These are phyloP conservation scores for Axea sp. DNA, from an alignment of 2,888 invertebrate genomes.

Conservation along the genomic window DNA sequence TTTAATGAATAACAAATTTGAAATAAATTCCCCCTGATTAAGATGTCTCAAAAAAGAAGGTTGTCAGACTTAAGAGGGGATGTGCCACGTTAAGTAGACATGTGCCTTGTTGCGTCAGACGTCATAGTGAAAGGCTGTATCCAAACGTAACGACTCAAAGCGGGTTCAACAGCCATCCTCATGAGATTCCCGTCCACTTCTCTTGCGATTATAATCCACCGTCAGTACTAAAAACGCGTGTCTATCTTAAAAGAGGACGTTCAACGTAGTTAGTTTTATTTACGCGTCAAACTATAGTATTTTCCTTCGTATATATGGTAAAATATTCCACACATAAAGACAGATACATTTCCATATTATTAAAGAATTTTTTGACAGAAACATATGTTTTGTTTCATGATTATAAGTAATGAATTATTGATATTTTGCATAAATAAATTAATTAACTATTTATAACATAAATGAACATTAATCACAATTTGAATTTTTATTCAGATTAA, in stretches of 20 bases:
- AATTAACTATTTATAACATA: too few relatives aligned
- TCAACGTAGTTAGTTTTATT: constrained; percentile 43
- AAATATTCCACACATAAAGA: too few relatives aligned
- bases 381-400: too few relatives aligned
- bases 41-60: constrained; percentile 1
- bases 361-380: too few relatives aligned
- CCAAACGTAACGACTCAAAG: constrained; percentile 31
- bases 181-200: constrained; percentile 37
- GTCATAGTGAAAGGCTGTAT: constrained; percentile 29
- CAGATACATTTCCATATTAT: too few relatives aligned
- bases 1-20: too few relatives aligned
- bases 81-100: constrained; percentile 35
- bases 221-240: constrained; percentile 23
- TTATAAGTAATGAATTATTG: too few relatives aligned
- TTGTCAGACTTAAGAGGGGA: constrained; percentile 37
- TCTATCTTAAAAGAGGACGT: constrained; percentile 23
- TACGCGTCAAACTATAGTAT: constrained; percentile 21
- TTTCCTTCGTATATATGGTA: too few relatives aligned
- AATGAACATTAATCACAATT: too few relatives aligned
- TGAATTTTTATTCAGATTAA: too few relatives aligned
- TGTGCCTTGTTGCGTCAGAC: constrained; percentile 39
- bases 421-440: too few relatives aligned
- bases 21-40: too few relatives aligned
- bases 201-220: constrained; percentile 32
- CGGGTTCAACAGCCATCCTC: constrained; percentile 48